These are phyloP conservation scores for Paraplagusia blochii DNA, from an alignment of 2,113 vertebrate genomes.

Conservation along the genomic window DNA sequence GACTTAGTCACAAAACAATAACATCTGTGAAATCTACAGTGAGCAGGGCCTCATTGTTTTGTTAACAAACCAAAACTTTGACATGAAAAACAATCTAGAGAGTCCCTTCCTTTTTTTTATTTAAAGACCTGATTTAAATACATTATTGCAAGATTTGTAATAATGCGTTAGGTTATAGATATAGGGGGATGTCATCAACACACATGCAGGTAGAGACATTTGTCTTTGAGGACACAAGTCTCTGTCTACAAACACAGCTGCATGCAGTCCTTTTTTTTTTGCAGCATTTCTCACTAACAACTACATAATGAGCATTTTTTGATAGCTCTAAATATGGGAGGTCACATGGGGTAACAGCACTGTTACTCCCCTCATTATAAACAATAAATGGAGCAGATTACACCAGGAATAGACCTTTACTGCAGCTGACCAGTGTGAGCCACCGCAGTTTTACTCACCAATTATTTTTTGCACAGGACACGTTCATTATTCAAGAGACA, in stretches of 20 bases:
- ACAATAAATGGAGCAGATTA: slow-evolving; percentile 13
- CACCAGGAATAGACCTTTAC: not conserved
- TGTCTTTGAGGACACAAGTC: slow-evolving; percentile 2
- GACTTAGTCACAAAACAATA: slow-evolving; percentile 46
- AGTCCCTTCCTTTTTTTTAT: too few species aligned
- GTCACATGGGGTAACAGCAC: slow-evolving; percentile 21
- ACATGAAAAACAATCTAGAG: slow-evolving; percentile 12
- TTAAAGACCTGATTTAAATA: too few species aligned
- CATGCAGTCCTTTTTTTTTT: slow-evolving; percentile 11
- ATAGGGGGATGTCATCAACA: not conserved
- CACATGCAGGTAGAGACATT: not conserved
- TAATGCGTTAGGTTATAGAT: slow-evolving; percentile 23
- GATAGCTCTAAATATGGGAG: slow-evolving; percentile 20
- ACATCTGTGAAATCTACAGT: slow-evolving; percentile 31
- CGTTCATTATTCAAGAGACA: too few species aligned
- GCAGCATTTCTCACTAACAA: slow-evolving; percentile 20
- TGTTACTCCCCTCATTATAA: slow-evolving; percentile 14
- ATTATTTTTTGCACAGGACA: not conserved
- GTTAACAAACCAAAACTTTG: slow-evolving; percentile 15
- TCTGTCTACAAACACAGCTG: slow-evolving; percentile 20
- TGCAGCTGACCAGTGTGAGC: not conserved
- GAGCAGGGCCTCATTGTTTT: slow-evolving; percentile 33
- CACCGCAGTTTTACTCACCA: not conserved
- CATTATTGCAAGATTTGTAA: too few species aligned
- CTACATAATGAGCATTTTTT: slow-evolving; percentile 20